Evolutionary conservation across 2,888 invertebrate genomes (phyloP).

Genomic region (Blastobasis lacticolella): DNA sequence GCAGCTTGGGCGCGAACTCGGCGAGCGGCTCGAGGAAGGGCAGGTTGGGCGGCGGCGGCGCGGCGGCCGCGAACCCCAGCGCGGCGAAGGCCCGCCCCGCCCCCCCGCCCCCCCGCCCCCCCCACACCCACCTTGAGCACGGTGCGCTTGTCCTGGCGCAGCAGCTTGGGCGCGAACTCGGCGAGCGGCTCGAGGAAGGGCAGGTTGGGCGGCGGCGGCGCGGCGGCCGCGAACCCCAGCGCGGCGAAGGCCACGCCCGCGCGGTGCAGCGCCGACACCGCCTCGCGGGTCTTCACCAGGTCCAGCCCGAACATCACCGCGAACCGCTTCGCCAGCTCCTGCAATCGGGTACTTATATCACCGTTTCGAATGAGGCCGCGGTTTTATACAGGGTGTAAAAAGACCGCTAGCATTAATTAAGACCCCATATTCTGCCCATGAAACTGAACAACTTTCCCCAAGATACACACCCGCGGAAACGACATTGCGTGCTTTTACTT

Average conservation of each 20-base stretch:
- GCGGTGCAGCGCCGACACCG: conserved; percentile 94
- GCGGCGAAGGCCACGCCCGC: conserved; percentile 92
- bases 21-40: no score
- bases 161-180: conserved; percentile 96
- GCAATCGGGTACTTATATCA: no score
- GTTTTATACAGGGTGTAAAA: no score
- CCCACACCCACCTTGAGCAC: conserved; percentile 71
- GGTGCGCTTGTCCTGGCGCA: conserved; percentile 96
- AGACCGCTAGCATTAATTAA: no score
- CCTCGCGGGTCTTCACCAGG: conserved; percentile 96
- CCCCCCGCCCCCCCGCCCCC: neutral
- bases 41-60: neutral
- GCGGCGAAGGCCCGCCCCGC: no score
- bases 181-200: conserved; percentile 95
- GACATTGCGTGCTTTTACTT: no score
- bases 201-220: conserved; percentile 85
- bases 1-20: no score
- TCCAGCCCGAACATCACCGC: conserved; percentile 97
- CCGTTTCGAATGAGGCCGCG: no score
- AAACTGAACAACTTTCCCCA: no score
- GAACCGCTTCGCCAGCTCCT: conserved; percentile 97
- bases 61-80: neutral
- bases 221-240: conserved; percentile 19
- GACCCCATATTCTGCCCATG: no score
- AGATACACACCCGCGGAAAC: no score